These are phyloP conservation scores for Pteronotus mesoamericanus DNA, from an alignment of 2,797 vertebrate genomes.

Conservation along the genomic window DNA sequence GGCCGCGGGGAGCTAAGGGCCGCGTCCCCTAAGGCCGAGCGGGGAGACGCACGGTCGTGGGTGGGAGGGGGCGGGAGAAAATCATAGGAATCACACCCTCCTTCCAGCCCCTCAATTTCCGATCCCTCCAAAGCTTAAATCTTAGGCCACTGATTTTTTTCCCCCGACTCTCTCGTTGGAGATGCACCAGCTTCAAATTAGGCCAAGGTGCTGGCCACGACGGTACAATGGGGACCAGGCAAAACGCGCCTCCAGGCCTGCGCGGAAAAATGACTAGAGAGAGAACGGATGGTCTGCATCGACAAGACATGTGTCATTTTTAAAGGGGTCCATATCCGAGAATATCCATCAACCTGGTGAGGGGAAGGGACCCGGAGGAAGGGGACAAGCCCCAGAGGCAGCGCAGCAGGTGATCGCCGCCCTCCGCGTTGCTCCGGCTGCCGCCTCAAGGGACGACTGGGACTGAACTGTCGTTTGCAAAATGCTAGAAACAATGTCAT, in stretches of 20 bases:
- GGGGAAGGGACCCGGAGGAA: fast-evolving
- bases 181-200: constrained; percentile 45
- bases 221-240: background rate
- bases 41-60: background rate
- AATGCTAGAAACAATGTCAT: background rate
- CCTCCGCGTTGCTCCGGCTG: background rate
- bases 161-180: background rate
- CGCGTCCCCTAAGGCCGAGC: background rate
- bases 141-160: constrained; percentile 22
- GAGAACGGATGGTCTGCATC: background rate
- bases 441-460: background rate
- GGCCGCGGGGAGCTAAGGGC: background rate
- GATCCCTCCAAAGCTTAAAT: background rate
- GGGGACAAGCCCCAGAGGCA: fast-evolving
- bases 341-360: background rate
- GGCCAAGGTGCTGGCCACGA: constrained; percentile 52
- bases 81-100: background rate
- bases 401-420: constrained; percentile 18
- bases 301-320: constrained; percentile 40
- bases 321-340: background rate
- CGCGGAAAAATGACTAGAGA: background rate
- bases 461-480: background rate
- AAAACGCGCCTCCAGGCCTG: background rate
- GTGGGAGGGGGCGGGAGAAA: background rate
- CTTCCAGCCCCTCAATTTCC: background rate